Percentiles rank a stretch among this genome's conserved stretches.
Conservation (phyloP, 2,797 vertebrate species). For the Enteromius mattozi region DNA sequence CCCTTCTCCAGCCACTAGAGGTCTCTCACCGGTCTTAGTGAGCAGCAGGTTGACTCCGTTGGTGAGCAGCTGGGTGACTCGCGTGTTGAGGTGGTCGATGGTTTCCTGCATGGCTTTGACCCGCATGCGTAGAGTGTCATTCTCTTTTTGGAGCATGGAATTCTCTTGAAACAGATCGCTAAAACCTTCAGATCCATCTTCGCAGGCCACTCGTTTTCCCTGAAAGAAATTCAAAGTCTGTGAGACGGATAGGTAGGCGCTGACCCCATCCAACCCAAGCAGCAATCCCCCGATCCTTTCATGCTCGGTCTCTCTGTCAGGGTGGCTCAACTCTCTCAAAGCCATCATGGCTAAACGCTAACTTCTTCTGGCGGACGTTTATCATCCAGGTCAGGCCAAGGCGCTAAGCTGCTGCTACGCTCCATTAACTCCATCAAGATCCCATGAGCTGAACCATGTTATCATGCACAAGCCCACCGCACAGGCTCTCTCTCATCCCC, state of each 20-base stretch:
- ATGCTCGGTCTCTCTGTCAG: not conserved
- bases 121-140: slow-evolving; percentile 85
- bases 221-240: slow-evolving; percentile 61
- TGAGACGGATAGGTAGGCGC: slow-evolving; percentile 8
- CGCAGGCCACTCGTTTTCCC: slow-evolving; percentile 91
- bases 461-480: slow-evolving; percentile 27
- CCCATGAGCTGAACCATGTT: slow-evolving; percentile 46
- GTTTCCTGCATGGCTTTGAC: slow-evolving; percentile 99
- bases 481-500: not conserved
- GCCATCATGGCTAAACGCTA: slow-evolving; percentile 16
- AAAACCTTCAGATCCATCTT: slow-evolving; percentile 88
- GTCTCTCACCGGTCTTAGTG: slow-evolving; percentile 86
- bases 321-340: slow-evolving; percentile 46
- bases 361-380: not conserved
- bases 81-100: slow-evolving; percentile 91
- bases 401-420: slow-evolving; percentile 24
- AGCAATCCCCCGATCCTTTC: slow-evolving; percentile 35
- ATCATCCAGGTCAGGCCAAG: slow-evolving; percentile 62
- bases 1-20: not conserved
- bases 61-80: slow-evolving; percentile 92
- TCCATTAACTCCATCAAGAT: slow-evolving; percentile 44
- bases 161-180: slow-evolving; percentile 94
- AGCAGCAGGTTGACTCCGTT: slow-evolving; percentile 90
- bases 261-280: slow-evolving; percentile 51
- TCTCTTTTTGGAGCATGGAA: slow-evolving; percentile 92